Evolutionary conservation across 2,113 vertebrate genomes (phyloP).

Genomic region (Rhinogobius similis): DNA sequence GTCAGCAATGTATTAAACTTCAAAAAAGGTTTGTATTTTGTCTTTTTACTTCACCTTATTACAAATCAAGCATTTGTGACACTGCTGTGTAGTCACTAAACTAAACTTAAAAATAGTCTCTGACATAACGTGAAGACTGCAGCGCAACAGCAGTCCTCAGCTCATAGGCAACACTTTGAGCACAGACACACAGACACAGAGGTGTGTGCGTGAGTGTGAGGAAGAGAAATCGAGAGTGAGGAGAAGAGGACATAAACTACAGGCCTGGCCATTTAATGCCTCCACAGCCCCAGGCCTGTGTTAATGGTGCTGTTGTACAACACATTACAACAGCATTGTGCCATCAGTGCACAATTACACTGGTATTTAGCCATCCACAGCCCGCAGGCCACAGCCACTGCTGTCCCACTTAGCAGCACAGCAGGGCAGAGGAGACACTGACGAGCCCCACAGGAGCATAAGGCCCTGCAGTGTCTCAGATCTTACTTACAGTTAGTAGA

Average conservation of each 20-base stretch:
- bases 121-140: not conserved
- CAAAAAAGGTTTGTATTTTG: not conserved
- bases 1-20: not conserved
- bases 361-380: constrained; percentile 88
- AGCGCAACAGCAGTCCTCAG: not conserved
- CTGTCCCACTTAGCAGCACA: constrained; percentile 77
- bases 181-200: not conserved
- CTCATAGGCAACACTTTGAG: constrained; percentile 1
- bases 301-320: constrained; percentile 90
- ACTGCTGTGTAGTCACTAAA: not conserved
- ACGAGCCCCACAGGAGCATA: constrained; percentile 64
- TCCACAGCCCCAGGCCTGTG: constrained; percentile 84
- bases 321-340: constrained; percentile 79
- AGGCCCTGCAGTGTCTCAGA: constrained; percentile 10
- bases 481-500: constrained; percentile 25
- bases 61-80: not conserved
- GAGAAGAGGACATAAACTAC: constrained; percentile 71
- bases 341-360: constrained; percentile 85
- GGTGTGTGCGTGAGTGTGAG: constrained; percentile 26
- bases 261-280: constrained; percentile 73
- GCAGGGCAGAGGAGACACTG: constrained; percentile 73
- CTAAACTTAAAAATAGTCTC: not conserved
- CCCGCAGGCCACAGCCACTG: constrained; percentile 69
- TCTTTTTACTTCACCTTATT: not conserved
- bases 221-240: constrained; percentile 38